phyloP scores from a whole-genome alignment of 23 tunicate species.

The Oikopleura vanhoeffeni region DNA sequence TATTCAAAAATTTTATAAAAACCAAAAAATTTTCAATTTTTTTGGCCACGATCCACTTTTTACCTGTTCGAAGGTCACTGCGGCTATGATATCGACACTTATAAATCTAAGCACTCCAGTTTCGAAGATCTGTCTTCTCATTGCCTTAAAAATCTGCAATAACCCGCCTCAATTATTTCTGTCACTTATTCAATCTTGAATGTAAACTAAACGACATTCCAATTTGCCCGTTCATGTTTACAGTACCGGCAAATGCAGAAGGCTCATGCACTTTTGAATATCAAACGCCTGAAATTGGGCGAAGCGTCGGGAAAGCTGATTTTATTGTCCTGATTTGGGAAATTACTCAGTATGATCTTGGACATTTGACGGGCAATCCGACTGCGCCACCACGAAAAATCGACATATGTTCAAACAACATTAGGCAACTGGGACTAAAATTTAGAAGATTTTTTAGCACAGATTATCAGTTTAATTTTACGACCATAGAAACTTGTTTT shows the following conservation, averaged over 20 bases:
- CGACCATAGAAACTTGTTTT: too few relatives aligned
- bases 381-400: slow-evolving; percentile 45
- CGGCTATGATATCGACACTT: slow-evolving; percentile 44
- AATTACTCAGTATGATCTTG: slow-evolving; percentile 57
- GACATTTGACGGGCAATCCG: slow-evolving; percentile 25
- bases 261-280: slow-evolving; percentile 15
- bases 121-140: slow-evolving; percentile 29
- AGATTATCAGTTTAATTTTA: too few relatives aligned
- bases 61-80: slow-evolving; percentile 76
- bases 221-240: slow-evolving; percentile 64
- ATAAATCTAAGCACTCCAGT: slow-evolving; percentile 73
- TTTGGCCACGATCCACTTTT: too few relatives aligned
- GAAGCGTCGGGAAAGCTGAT: slow-evolving; percentile 39
- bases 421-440: too few relatives aligned
- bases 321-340: slow-evolving; percentile 51
- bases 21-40: too few relatives aligned
- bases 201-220: slow-evolving; percentile 69
- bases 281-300: slow-evolving; percentile 44
- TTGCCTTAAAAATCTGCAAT: slow-evolving; percentile 40
- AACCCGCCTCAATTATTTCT: slow-evolving; percentile 38
- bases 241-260: slow-evolving; percentile 69
- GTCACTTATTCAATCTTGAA: slow-evolving; percentile 55
- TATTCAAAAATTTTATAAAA: too few relatives aligned
- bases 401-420: slow-evolving; percentile 32
- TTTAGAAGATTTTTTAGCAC: too few relatives aligned